A percentile compares a stretch with the other conserved stretches of the same genome.
phyloP scores from a whole-genome alignment of 2,888 invertebrate species.

The Lasioglossum villosulum region DNA sequence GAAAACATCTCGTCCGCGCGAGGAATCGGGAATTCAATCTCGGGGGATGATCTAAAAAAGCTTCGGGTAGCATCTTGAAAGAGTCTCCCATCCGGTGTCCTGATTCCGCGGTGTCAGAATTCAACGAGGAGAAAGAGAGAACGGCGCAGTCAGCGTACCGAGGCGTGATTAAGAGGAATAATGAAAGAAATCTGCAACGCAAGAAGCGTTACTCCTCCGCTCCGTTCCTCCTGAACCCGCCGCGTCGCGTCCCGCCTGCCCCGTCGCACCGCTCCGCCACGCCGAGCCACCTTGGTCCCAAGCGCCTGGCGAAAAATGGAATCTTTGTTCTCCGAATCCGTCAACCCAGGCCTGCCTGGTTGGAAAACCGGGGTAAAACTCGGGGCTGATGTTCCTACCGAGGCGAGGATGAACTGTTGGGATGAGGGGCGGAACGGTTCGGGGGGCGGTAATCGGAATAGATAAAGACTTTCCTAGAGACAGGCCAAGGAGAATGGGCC shows the following conservation, averaged over 20 bases:
- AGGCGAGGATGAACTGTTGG: conserved; percentile 57
- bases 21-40: conserved; percentile 27
- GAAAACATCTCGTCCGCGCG: conserved; percentile 13
- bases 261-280: background rate
- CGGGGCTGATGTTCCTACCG: conserved; percentile 67
- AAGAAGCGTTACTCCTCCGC: conserved; percentile 59
- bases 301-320: conserved; percentile 73
- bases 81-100: conserved; percentile 54
- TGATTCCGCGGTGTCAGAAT: conserved; percentile 55
- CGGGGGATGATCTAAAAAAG: conserved; percentile 36
- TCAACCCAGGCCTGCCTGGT: conserved; percentile 58
- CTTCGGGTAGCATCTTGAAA: conserved; percentile 42
- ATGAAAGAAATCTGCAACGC: conserved; percentile 73
- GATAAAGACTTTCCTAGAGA: conserved; percentile 82
- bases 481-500: conserved; percentile 83
- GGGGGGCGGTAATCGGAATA: conserved; percentile 78
- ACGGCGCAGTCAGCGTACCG: conserved; percentile 57
- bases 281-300: conserved; percentile 60
- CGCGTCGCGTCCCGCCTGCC: background rate
- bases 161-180: conserved; percentile 69
- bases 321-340: conserved; percentile 77
- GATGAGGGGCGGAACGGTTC: conserved; percentile 62
- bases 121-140: conserved; percentile 52
- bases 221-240: conserved; percentile 52
- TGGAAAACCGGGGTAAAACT: conserved; percentile 69